A percentile compares a stretch with the other conserved stretches of the same genome.
Conservation (phyloP, 2,797 vertebrate species). For the Pantherophis vulpinus region DNA sequence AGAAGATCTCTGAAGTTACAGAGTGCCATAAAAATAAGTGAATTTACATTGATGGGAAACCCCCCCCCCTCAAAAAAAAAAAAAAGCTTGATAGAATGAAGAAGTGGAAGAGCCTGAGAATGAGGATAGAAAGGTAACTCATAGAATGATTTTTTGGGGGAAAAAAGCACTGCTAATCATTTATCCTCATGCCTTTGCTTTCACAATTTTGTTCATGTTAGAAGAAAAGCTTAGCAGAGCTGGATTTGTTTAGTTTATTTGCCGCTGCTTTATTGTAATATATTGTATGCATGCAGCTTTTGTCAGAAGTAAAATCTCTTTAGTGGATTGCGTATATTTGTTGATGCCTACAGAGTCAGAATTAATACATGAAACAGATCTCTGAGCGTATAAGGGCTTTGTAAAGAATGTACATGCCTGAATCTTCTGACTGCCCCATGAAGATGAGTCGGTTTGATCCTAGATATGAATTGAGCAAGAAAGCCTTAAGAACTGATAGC, state of each 20-base stretch:
- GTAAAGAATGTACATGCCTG: background rate
- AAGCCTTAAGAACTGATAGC: background rate
- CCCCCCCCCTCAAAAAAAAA: too few species aligned
- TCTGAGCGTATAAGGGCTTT: background rate
- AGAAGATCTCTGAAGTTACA: background rate
- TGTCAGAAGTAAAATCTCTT: background rate
- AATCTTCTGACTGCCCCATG: background rate
- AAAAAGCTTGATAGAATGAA: background rate
- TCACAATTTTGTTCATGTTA: background rate
- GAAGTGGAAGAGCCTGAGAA: background rate
- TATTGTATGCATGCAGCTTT: background rate
- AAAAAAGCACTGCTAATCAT: background rate
- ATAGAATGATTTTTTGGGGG: background rate
- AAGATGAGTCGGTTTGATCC: background rate
- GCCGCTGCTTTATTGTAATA: background rate
- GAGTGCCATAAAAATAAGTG: background rate
- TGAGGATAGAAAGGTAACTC: background rate
- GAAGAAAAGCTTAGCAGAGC: background rate
- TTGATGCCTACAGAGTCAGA: background rate
- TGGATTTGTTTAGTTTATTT: background rate
- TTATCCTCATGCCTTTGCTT: background rate
- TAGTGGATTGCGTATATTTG: background rate
- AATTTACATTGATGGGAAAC: background rate
- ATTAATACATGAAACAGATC: background rate
- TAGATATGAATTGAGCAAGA: background rate